Conservation (phyloP, 2,888 invertebrate species). For the Pristionchus mayeri region DNA sequence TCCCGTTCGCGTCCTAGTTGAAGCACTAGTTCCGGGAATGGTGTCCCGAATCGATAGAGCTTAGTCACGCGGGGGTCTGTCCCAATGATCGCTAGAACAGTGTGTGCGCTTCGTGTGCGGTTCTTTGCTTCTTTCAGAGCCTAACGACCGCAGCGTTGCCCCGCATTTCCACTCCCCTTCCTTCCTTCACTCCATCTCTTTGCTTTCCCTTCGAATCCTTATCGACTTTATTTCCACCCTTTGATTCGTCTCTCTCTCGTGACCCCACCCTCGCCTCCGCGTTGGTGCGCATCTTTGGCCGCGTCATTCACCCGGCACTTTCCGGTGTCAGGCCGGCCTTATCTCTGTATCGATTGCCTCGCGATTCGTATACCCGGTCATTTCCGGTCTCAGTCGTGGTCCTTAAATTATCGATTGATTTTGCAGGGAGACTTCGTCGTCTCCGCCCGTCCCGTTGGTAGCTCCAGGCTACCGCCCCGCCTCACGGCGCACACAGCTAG, state of each 20-base stretch:
- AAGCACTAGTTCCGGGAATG: background rate
- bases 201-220: background rate
- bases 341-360: background rate
- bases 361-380: too few relatives aligned
- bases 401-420: background rate
- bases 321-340: background rate
- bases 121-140: background rate
- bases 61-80: constrained; percentile 31
- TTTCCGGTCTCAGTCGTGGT: too few relatives aligned
- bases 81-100: background rate
- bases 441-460: background rate
- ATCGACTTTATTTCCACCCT: background rate
- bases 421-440: constrained; percentile 20
- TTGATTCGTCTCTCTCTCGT: background rate
- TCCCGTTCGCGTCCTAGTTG: too few relatives aligned
- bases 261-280: background rate
- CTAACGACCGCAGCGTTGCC: background rate
- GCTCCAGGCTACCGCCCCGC: constrained; percentile 30
- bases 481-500: constrained; percentile 4
- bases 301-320: background rate
- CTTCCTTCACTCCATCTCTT: background rate
- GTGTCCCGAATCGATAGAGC: background rate
- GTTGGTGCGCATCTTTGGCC: background rate
- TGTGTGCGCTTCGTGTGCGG: background rate
- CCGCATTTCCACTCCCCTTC: background rate